Percentiles rank a stretch among this genome's conserved stretches.
phyloP scores from a whole-genome alignment of 2,113 vertebrate species.

The Callithrix jacchus region DNA sequence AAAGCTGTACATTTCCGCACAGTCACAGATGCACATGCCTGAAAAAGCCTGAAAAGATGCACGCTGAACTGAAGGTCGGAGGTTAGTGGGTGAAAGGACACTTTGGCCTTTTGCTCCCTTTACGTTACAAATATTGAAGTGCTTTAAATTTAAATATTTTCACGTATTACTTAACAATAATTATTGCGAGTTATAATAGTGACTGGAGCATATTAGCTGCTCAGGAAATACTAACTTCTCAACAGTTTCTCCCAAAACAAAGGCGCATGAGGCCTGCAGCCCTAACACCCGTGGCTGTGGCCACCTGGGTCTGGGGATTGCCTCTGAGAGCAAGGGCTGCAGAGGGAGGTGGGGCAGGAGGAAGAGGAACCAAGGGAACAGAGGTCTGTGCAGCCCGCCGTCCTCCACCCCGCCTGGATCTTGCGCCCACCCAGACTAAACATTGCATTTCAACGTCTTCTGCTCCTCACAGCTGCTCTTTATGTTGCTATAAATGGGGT shows the following conservation, averaged over 20 bases:
- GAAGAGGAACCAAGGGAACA: no score
- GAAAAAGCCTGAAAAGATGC: background rate
- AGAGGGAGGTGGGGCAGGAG: background rate
- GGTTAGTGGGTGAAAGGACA: background rate
- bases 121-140: background rate
- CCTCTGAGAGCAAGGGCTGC: background rate
- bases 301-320: background rate
- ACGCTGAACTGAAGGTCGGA: background rate
- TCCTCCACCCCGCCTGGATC: background rate
- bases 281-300: background rate
- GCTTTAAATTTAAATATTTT: background rate
- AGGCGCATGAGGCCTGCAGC: background rate
- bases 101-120: background rate
- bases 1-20: background rate
- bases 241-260: background rate
- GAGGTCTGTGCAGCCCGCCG: no score
- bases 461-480: background rate
- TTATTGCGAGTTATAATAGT: background rate
- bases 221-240: background rate
- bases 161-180: background rate
- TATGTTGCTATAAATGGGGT: background rate
- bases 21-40: background rate
- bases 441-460: background rate
- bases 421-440: background rate
- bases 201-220: background rate